phyloP scores from a whole-genome alignment of 2,797 vertebrate species.

The Chrysocyon brachyurus region DNA sequence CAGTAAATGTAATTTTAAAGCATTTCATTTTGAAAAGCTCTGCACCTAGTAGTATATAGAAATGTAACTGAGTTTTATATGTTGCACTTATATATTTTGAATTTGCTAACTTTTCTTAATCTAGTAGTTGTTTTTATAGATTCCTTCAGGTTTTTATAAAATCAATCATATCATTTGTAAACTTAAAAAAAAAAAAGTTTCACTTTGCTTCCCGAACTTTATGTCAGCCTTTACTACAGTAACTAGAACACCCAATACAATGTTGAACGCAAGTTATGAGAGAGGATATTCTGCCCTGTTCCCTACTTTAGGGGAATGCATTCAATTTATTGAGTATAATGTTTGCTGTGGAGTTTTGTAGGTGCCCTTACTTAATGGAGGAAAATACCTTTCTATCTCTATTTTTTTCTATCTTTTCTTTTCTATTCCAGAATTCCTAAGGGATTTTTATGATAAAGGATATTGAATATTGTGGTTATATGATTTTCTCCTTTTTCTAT shows the following conservation, averaged over 20 bases:
- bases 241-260: neutral
- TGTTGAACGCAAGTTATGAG: neutral
- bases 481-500: neutral
- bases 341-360: neutral
- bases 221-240: neutral
- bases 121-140: neutral
- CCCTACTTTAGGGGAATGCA: neutral
- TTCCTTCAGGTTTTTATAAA: neutral
- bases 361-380: neutral
- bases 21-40: neutral
- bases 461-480: neutral
- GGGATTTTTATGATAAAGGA: slow-evolving; percentile 14
- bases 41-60: neutral
- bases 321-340: neutral
- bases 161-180: neutral
- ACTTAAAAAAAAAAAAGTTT: neutral
- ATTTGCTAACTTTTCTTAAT: neutral
- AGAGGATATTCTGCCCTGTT: neutral
- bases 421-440: slow-evolving; percentile 17
- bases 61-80: neutral
- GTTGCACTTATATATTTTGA: neutral
- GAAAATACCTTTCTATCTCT: neutral
- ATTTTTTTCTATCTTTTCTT: neutral
- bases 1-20: neutral
- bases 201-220: neutral